phyloP scores from a whole-genome alignment of 2,113 vertebrate genomes.

The Scolopax mira region DNA sequence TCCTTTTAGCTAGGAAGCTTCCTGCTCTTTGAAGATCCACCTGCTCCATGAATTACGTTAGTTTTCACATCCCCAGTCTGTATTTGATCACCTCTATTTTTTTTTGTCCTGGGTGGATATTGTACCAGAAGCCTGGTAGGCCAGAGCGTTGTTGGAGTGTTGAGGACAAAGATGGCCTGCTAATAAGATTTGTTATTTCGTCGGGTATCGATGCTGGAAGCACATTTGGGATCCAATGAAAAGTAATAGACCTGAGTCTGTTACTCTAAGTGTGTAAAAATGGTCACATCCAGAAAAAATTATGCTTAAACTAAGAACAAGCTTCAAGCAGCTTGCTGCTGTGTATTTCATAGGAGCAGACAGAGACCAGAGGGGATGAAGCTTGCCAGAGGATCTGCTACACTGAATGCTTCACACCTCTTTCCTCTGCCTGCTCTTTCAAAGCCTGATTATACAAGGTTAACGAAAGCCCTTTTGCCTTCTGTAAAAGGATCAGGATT shows the following conservation, averaged over 20 bases:
- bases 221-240: background rate
- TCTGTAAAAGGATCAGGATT: background rate
- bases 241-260: background rate
- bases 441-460: background rate
- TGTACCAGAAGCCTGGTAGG: background rate
- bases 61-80: background rate
- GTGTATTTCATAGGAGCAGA: background rate
- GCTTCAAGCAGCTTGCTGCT: background rate
- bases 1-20: background rate
- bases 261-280: background rate
- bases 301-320: background rate
- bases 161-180: background rate
- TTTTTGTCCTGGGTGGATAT: background rate
- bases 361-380: background rate
- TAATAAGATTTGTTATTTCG: background rate
- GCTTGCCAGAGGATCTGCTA: background rate
- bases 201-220: background rate
- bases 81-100: background rate
- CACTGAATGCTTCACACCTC: background rate
- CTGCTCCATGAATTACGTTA: background rate
- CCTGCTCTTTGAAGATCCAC: background rate
- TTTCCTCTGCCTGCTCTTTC: background rate
- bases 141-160: background rate
- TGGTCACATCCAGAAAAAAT: background rate
- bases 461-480: background rate